These are phyloP conservation scores for Drosophila koepferae DNA, from an alignment of 2,888 invertebrate genomes.

Conservation along the genomic window DNA sequence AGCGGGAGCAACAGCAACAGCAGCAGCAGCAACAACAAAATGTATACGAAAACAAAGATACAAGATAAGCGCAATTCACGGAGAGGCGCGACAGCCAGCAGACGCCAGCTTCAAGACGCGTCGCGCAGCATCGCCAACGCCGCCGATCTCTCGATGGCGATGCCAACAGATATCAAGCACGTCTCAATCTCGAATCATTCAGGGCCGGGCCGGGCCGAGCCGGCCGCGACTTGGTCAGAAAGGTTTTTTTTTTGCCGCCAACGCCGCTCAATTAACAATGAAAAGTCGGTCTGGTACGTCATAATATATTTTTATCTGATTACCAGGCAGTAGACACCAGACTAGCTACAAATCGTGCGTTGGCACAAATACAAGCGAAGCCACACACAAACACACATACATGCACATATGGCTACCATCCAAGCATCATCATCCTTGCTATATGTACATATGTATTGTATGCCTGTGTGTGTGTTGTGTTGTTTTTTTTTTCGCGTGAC, in stretches of 20 bases:
- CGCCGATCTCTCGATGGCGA: slow-evolving; percentile 39
- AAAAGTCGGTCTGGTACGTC: slow-evolving; percentile 74
- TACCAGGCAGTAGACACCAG: slow-evolving; percentile 54
- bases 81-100: slow-evolving; percentile 56
- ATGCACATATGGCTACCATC: slow-evolving; percentile 2
- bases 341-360: slow-evolving; percentile 66
- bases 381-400: slow-evolving; percentile 16
- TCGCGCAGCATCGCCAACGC: slow-evolving; percentile 51
- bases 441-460: too few relatives aligned
- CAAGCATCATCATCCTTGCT: slow-evolving; percentile 51
- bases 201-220: slow-evolving; percentile 41
- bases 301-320: slow-evolving; percentile 79
- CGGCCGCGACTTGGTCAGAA: slow-evolving; percentile 56
- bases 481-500: slow-evolving; percentile 67
- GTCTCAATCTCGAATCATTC: slow-evolving; percentile 67
- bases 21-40: slow-evolving; percentile 31
- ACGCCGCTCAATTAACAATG: slow-evolving; percentile 74
- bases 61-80: slow-evolving; percentile 65
- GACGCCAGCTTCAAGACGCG: slow-evolving; percentile 58
- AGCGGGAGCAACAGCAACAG: slow-evolving; percentile 44
- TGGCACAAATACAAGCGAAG: slow-evolving; percentile 26
- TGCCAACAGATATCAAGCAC: slow-evolving; percentile 72
- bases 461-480: slow-evolving; percentile 10
- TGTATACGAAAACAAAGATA: slow-evolving; percentile 49
- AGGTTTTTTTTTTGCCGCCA: slow-evolving; percentile 54